Evolutionary conservation across 2,888 invertebrate genomes (phyloP), one percentile per base, ranked within the genome.

Genomic region (Troilus luridus): DNA sequence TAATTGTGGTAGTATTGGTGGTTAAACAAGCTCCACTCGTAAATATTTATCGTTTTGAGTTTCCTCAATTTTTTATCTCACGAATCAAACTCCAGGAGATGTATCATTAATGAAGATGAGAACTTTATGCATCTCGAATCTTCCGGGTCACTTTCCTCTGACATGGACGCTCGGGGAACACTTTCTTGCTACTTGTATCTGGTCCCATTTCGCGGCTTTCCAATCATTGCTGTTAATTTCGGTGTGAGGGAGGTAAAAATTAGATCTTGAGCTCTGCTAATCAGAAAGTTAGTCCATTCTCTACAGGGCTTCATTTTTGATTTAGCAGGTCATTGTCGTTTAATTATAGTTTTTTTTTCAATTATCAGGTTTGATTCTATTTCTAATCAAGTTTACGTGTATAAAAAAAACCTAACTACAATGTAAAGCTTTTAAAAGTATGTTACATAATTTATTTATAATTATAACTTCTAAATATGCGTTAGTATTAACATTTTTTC

Each of bases 111-210:
- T 7, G 81, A 9, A 0, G 85, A 85, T 56, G 27, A n/a, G 85
- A 56, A 85, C 85, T n/a, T 85, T 85, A 85, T 56, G 85, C 41
- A 21, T 5, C n/a, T 41, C 17, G 5, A 54, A 0, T n/a, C 85
- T 0, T n/a, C n/a, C 21, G 1, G 56, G 85, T n/a, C 56, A 85
- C 85, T 85, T 85, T 85, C 85, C n/a, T 56, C 85, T 56, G 7
- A 85, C 56, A 85, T 56, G 85, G 85, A 56, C 85, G 56, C n/a
- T 21, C 21, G 85, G 85, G 12, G n/a, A 58, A n/a, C 85, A 58
- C 85, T 85, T 85, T 85, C 85, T 56, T 85, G 56, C 85, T 19
- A 21, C 58, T 58, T 10, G 41, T 56, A 19, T 21, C 81, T 27
- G 24, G 72, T 77, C 72, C 72, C 41, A 41, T 27, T 77, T 41